Conservation (phyloP, 2,113 vertebrate genomes). For the Nibea albiflora region DNA sequence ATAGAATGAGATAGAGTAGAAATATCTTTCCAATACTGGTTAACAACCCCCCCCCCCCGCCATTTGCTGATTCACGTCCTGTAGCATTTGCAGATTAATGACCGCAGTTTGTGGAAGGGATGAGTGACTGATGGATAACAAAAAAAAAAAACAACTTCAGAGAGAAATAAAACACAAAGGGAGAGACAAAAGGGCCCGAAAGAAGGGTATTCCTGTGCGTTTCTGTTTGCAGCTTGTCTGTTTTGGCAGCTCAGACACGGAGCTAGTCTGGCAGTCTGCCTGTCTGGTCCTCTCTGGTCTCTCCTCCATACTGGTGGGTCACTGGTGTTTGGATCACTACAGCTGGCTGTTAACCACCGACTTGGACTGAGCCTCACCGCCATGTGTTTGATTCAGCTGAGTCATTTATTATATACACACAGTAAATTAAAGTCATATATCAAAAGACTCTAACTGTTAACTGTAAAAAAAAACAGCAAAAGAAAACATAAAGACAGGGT, state of each 20-base stretch:
- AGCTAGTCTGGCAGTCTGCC: conserved; percentile 74
- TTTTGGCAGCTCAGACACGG: conserved; percentile 67
- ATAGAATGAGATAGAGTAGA: conserved; percentile 31
- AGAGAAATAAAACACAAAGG: conserved; percentile 2
- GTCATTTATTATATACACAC: conserved; percentile 69
- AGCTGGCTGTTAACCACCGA: conserved; percentile 73
- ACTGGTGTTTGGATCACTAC: conserved; percentile 75
- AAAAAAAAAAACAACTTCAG: not conserved
- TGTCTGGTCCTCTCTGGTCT: conserved; percentile 71
- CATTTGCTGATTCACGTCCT: conserved; percentile 12
- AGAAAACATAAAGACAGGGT: conserved; percentile 28
- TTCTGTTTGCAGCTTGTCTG: conserved; percentile 60
- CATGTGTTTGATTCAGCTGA: conserved; percentile 65
- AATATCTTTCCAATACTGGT: conserved; percentile 12
- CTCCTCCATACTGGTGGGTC: conserved; percentile 65
- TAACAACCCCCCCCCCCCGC: not conserved
- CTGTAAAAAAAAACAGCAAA: conserved; percentile 30
- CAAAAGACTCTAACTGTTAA: conserved; percentile 22
- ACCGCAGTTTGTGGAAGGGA: conserved; percentile 4
- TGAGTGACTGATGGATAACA: conserved; percentile 18
- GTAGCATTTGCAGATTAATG: conserved; percentile 17
- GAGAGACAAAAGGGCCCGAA: conserved; percentile 28
- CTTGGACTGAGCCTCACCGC: conserved; percentile 53
- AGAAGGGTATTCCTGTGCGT: conserved; percentile 34
- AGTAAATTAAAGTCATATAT: conserved; percentile 67